Conservation (phyloP, 2,113 vertebrate species). For the Sprattus sprattus region DNA sequence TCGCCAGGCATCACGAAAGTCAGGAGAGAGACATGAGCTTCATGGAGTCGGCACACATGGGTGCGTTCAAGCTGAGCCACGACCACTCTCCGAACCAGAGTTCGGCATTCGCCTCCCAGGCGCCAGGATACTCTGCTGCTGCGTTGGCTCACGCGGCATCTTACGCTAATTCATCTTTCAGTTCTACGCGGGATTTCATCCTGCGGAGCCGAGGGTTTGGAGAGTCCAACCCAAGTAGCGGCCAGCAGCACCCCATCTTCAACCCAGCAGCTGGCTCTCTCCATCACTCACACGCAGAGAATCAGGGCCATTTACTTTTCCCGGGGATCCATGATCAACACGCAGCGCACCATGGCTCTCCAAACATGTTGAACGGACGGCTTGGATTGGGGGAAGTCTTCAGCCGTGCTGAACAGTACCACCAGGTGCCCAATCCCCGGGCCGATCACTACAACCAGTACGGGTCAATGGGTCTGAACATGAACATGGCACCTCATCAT, state of each 20-base stretch:
- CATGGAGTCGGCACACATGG: slow-evolving; percentile 84
- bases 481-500: slow-evolving; percentile 78
- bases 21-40: slow-evolving; percentile 83
- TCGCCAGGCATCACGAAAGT: slow-evolving; percentile 82
- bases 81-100: slow-evolving; percentile 81
- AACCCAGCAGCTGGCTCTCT: slow-evolving; percentile 74
- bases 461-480: slow-evolving; percentile 59
- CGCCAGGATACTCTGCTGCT: slow-evolving; percentile 74
- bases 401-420: slow-evolving; percentile 83
- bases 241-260: slow-evolving; percentile 82
- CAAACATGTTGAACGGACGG: slow-evolving; percentile 82
- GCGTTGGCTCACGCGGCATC: slow-evolving; percentile 77
- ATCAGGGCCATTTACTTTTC: slow-evolving; percentile 83
- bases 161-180: slow-evolving; percentile 80
- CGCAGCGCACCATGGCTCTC: slow-evolving; percentile 70
- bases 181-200: slow-evolving; percentile 81
- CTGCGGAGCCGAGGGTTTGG: slow-evolving; percentile 83
- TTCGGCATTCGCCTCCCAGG: slow-evolving; percentile 82
- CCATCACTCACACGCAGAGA: slow-evolving; percentile 80
- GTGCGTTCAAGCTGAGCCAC: slow-evolving; percentile 81
- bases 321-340: slow-evolving; percentile 87
- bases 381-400: slow-evolving; percentile 82
- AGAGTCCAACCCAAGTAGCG: slow-evolving; percentile 74
- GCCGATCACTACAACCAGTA: slow-evolving; percentile 49
- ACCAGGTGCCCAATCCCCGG: slow-evolving; percentile 71